These are phyloP conservation scores for Drosophila persimilis DNA, from an alignment of 1,140 invertebrate species.

Conservation along the genomic window DNA sequence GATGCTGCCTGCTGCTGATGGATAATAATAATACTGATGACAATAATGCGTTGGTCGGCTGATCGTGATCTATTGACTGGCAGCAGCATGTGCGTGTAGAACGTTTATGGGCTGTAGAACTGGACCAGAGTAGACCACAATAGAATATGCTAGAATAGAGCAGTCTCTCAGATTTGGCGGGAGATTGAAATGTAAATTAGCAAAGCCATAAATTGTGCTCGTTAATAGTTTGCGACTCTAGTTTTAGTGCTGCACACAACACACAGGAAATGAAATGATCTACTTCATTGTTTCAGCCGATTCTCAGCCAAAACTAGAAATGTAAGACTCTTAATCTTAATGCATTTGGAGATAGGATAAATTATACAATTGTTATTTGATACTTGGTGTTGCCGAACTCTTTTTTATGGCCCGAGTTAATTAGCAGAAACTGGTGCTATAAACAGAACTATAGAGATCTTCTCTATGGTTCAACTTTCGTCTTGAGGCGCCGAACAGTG, in stretches of 20 bases:
- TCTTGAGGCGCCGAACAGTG: slow-evolving; percentile 34
- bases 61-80: slow-evolving; percentile 69
- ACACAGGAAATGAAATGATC: slow-evolving; percentile 72
- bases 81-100: slow-evolving; percentile 31
- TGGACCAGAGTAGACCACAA: slow-evolving; percentile 29
- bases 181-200: slow-evolving; percentile 64
- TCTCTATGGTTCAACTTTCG: slow-evolving; percentile 21
- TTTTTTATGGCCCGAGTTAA: slow-evolving; percentile 54
- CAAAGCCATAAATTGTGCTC: slow-evolving; percentile 59
- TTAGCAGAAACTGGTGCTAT: slow-evolving; percentile 56
- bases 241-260: slow-evolving; percentile 47
- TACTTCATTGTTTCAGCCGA: slow-evolving; percentile 38
- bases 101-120: slow-evolving; percentile 54
- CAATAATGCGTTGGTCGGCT: slow-evolving; percentile 44
- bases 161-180: slow-evolving; percentile 19
- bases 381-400: slow-evolving; percentile 7
- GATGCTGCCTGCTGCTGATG: slow-evolving; percentile 47
- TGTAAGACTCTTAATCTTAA: slow-evolving; percentile 44
- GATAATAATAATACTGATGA: slow-evolving; percentile 33
- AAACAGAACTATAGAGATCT: slow-evolving; percentile 9
- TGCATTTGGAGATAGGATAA: slow-evolving; percentile 60
- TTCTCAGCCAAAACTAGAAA: slow-evolving; percentile 57
- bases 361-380: slow-evolving; percentile 53
- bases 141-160: slow-evolving; percentile 29
- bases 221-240: slow-evolving; percentile 47